These are phyloP conservation scores for Oligia latruncula DNA, from an alignment of 2,888 invertebrate species.

Conservation along the genomic window DNA sequence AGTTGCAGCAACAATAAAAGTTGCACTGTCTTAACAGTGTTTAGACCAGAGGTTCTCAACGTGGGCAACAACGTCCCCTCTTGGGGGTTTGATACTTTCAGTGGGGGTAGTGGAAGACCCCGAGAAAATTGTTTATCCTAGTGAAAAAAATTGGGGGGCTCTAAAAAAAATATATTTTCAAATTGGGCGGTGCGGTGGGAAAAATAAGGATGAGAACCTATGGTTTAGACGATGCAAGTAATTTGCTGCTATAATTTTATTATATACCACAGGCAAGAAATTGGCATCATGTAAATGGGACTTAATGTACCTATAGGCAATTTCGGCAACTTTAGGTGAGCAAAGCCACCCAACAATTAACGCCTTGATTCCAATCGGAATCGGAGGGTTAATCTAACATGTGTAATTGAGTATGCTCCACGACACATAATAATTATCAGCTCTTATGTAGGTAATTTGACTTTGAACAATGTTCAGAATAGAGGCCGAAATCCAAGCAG, in stretches of 20 bases:
- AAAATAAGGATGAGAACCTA: background rate
- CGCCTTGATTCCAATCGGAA: conserved; percentile 21
- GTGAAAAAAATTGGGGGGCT: background rate
- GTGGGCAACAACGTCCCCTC: background rate
- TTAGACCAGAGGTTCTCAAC: background rate
- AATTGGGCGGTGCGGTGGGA: background rate
- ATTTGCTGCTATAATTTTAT: background rate
- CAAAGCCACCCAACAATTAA: conserved; percentile 26
- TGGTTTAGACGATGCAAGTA: background rate
- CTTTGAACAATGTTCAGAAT: background rate
- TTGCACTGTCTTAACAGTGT: background rate
- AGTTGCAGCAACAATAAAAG: too few relatives aligned
- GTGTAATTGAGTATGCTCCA: conserved; percentile 4
- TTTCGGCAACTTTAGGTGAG: conserved; percentile 9
- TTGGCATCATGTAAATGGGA: background rate
- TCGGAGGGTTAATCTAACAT: conserved; percentile 18
- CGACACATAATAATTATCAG: background rate
- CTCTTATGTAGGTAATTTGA: background rate
- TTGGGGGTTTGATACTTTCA: background rate
- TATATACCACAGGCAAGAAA: background rate
- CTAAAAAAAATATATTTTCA: background rate
- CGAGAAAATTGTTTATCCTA: background rate
- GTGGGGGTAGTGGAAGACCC: background rate
- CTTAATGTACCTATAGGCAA: background rate
- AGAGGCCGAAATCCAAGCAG: background rate